Conservation (phyloP, 2,113 vertebrate genomes). For the Tringa solitaria region DNA sequence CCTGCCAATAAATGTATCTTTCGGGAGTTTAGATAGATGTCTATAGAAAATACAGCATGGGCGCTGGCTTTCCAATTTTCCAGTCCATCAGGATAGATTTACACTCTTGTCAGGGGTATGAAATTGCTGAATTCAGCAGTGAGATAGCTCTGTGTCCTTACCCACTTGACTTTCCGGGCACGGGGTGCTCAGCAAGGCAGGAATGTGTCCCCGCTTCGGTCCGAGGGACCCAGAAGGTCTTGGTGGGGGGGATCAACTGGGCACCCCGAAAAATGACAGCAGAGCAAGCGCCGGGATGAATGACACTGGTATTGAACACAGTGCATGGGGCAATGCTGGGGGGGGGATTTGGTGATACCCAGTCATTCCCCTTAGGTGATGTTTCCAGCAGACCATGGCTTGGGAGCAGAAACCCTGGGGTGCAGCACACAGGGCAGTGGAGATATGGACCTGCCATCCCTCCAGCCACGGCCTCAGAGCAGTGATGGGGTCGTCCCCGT, state of each 20-base stretch:
- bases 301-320: fast-evolving
- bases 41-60: background rate
- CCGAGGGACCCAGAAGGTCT: background rate
- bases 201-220: background rate
- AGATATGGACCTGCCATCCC: background rate
- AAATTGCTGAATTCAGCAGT: background rate
- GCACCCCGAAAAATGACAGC: background rate
- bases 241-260: no score
- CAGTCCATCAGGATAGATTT: conserved; percentile 56
- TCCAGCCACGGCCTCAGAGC: background rate
- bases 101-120: background rate
- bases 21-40: background rate
- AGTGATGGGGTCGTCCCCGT: background rate
- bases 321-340: fast-evolving
- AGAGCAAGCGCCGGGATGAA: background rate
- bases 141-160: background rate
- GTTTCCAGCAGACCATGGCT: fast-evolving
- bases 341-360: fast-evolving
- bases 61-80: conserved; percentile 38
- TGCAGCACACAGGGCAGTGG: background rate
- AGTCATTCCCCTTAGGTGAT: fast-evolving
- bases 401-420: fast-evolving
- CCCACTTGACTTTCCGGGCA: background rate
- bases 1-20: conserved; percentile 30
- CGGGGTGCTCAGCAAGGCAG: background rate